phyloP scores from a whole-genome alignment of 2,797 vertebrate species.

The Emydoidea blandingii region DNA sequence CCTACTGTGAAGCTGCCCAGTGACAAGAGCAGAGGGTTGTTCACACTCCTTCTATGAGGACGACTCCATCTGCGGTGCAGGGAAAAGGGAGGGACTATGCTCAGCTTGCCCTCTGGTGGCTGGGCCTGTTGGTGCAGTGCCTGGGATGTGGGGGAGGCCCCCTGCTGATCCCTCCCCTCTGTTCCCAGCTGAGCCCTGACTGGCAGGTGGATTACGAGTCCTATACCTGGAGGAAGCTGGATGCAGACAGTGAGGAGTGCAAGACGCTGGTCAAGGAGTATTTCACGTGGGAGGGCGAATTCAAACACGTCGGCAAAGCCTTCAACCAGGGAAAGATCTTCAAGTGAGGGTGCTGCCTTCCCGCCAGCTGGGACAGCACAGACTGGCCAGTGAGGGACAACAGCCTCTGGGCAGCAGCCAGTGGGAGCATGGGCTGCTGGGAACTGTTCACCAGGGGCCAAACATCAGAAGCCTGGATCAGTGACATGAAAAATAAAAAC shows the following conservation, averaged over 20 bases:
- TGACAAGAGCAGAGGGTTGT: neutral
- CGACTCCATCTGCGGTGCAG: no score
- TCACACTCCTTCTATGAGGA: neutral
- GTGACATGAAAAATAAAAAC: neutral
- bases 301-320: slow-evolving; percentile 90
- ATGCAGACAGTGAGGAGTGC: slow-evolving; percentile 88
- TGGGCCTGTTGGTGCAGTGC: neutral
- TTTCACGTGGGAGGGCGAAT: slow-evolving; percentile 93
- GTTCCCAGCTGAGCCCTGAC: slow-evolving; percentile 85
- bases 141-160: neutral
- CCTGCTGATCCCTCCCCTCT: neutral
- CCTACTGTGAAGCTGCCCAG: neutral
- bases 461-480: no score
- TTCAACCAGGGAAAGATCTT: slow-evolving; percentile 95
- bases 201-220: slow-evolving; percentile 97
- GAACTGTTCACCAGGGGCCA: neutral
- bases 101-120: neutral
- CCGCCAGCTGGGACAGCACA: neutral
- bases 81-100: neutral
- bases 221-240: slow-evolving; percentile 92
- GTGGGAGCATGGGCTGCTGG: neutral
- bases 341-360: slow-evolving; percentile 81
- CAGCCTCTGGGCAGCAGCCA: neutral
- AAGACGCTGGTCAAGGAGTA: slow-evolving; percentile 94
- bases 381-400: neutral